Conservation (phyloP, 2,797 vertebrate species). For the Aythya fuligula region DNA sequence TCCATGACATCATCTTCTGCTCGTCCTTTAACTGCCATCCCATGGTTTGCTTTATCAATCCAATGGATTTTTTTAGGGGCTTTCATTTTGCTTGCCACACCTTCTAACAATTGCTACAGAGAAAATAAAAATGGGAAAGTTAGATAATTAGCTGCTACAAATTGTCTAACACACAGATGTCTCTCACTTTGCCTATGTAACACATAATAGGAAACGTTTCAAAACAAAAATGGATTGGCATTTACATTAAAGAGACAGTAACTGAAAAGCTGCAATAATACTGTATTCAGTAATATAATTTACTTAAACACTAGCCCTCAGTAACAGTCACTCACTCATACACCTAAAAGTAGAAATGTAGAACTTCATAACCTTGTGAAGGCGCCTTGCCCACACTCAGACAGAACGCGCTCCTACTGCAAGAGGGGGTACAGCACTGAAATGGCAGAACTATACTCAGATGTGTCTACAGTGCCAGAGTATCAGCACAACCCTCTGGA, state of each 20-base stretch:
- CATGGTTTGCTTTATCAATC: slow-evolving; percentile 89
- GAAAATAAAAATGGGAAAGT: slow-evolving; percentile 19
- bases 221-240: not conserved
- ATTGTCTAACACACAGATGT: not conserved
- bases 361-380: not conserved
- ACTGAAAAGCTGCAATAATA: not conserved
- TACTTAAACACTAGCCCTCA: not conserved
- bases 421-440: not conserved
- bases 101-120: slow-evolving; percentile 84
- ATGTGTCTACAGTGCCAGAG: not conserved
- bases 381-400: not conserved
- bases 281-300: not conserved
- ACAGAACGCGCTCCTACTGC: not conserved
- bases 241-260: not conserved
- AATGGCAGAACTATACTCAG: not conserved
- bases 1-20: slow-evolving; percentile 83
- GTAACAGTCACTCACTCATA: not conserved
- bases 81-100: slow-evolving; percentile 83
- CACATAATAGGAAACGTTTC: not conserved
- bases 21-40: slow-evolving; percentile 86
- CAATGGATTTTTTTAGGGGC: slow-evolving; percentile 85
- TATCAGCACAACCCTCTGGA: not conserved
- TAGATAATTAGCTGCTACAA: not conserved
- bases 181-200: not conserved
- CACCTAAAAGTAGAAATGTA: not conserved